Conservation (phyloP, 2,888 invertebrate genomes). For the Nowickia ferox region DNA sequence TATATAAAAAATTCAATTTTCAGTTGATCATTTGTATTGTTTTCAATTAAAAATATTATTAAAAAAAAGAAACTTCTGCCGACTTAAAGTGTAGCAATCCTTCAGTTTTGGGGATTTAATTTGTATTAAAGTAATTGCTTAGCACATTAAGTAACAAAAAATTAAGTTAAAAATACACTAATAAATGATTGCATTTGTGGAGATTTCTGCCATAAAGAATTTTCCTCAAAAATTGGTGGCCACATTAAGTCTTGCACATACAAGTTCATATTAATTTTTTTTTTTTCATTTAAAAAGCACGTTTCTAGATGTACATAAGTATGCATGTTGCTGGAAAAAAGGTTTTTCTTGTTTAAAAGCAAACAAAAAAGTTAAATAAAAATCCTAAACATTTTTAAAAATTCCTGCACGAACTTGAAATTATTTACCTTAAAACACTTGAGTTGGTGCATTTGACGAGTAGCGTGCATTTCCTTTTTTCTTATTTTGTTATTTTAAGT, state of each 20-base stretch:
- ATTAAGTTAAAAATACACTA: not conserved
- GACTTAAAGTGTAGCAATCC: too few relatives aligned
- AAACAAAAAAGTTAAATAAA: slow-evolving; percentile 46
- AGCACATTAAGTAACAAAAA: not conserved
- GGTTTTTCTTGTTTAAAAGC: slow-evolving; percentile 15
- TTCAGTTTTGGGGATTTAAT: too few relatives aligned
- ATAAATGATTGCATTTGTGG: too few relatives aligned
- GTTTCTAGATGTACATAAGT: not conserved
- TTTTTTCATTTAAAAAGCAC: slow-evolving; percentile 1
- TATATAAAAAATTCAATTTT: too few relatives aligned
- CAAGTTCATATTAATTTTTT: not conserved
- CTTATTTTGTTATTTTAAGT: not conserved
- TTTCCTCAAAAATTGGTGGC: slow-evolving; percentile 7
- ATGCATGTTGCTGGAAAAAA: slow-evolving; percentile 24
- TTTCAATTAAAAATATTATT: too few relatives aligned
- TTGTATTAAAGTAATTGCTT: not conserved
- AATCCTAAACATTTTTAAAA: slow-evolving; percentile 42
- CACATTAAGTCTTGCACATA: slow-evolving; percentile 2
- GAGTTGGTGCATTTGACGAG: slow-evolving; percentile 25
- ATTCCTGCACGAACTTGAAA: slow-evolving; percentile 58
- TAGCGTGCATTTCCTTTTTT: not conserved
- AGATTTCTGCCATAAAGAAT: not conserved
- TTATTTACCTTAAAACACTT: slow-evolving; percentile 66
- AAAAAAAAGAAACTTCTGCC: too few relatives aligned
- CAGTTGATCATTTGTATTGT: too few relatives aligned